Percentiles rank a stretch among this genome's conserved stretches.
Conservation (phyloP, 2,888 invertebrate genomes). For the Sphaerophoria rueppellii region DNA sequence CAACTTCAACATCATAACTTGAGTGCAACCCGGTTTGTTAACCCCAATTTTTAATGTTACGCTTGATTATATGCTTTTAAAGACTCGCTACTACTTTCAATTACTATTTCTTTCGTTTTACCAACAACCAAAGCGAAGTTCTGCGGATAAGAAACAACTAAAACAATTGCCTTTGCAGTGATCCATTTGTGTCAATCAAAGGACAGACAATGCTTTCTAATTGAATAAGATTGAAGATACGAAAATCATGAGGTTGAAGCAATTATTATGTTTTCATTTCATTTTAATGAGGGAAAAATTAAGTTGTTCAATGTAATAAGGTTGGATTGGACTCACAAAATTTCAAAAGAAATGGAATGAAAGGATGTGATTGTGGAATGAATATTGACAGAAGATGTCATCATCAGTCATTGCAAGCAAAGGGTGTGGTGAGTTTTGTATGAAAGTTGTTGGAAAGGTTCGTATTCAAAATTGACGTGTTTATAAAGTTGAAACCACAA, state of each 20-base stretch:
- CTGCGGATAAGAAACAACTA: slow-evolving; percentile 11
- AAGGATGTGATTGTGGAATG: not conserved
- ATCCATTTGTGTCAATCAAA: slow-evolving; percentile 67
- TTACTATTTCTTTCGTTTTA: not conserved
- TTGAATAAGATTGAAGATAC: not conserved
- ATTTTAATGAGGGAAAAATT: not conserved
- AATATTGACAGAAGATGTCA: slow-evolving; percentile 28
- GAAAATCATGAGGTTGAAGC: slow-evolving; percentile 1
- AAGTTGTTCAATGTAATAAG: slow-evolving; percentile 12
- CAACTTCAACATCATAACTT: slow-evolving; percentile 24
- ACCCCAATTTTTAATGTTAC: slow-evolving; percentile 64
- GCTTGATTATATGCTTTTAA: slow-evolving; percentile 53
- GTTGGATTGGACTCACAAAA: slow-evolving; percentile 31
- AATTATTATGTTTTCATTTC: slow-evolving; percentile 34
- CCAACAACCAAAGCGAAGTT: not conserved
- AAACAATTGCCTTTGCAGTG: slow-evolving; percentile 18
- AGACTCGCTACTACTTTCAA: slow-evolving; percentile 22
- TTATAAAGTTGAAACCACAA: slow-evolving; percentile 27
- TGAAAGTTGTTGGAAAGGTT: slow-evolving; percentile 35
- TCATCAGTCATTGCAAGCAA: slow-evolving; percentile 38
- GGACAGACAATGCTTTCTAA: slow-evolving; percentile 42
- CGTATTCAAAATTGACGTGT: not conserved
- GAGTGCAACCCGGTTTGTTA: slow-evolving; percentile 66
- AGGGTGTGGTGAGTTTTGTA: slow-evolving; percentile 39
- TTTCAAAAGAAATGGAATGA: slow-evolving; percentile 12